Conservation (phyloP, 1,140 invertebrate species). For the Cotesia vestalis region DNA sequence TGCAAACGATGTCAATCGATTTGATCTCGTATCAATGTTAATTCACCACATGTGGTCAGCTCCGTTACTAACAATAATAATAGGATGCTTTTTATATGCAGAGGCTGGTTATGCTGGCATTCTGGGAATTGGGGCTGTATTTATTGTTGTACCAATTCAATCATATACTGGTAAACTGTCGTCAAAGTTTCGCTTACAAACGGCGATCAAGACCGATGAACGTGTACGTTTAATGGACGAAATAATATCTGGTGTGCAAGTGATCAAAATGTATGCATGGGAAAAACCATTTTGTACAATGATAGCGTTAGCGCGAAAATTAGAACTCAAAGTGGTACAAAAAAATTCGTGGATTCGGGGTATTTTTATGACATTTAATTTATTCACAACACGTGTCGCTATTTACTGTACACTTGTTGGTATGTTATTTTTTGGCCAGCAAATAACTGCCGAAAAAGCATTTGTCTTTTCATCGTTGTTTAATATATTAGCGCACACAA, state of each 20-base stretch:
- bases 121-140: constrained; percentile 74
- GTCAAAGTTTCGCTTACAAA: constrained; percentile 71
- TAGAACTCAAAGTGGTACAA: constrained; percentile 71
- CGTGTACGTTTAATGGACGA: constrained; percentile 82
- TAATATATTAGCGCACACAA: constrained; percentile 71
- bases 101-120: constrained; percentile 74
- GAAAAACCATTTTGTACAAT: constrained; percentile 76
- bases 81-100: constrained; percentile 72
- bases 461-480: constrained; percentile 76
- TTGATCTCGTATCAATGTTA: constrained; percentile 70
- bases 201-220: constrained; percentile 77
- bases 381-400: constrained; percentile 75
- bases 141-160: constrained; percentile 79
- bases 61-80: constrained; percentile 71
- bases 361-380: constrained; percentile 77
- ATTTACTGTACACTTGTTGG: constrained; percentile 73
- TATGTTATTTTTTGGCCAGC: constrained; percentile 67
- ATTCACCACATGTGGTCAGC: constrained; percentile 74
- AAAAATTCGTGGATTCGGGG: constrained; percentile 77
- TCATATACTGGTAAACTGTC: constrained; percentile 75
- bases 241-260: constrained; percentile 75
- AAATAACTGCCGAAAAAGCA: constrained; percentile 69
- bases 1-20: constrained; percentile 79
- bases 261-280: constrained; percentile 88
- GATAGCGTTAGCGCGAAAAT: constrained; percentile 69